phyloP scores from a whole-genome alignment of 2,888 invertebrate genomes.

The Lutraria lutraria region DNA sequence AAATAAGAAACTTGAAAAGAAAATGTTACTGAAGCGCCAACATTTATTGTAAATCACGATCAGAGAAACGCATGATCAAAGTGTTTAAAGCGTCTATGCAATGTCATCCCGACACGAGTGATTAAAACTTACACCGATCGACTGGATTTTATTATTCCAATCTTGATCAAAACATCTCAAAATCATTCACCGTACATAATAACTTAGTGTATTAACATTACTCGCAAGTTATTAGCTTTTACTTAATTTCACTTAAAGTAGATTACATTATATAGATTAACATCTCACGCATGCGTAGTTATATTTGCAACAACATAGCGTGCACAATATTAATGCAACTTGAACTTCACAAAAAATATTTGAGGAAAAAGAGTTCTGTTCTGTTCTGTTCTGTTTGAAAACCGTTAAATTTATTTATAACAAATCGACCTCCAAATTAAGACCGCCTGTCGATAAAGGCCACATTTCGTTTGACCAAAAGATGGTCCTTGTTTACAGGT shows the following conservation, averaged over 20 bases:
- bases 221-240: neutral
- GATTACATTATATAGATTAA: neutral
- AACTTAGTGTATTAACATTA: neutral
- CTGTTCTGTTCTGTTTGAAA: too few species aligned
- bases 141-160: neutral
- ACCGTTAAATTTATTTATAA: too few species aligned
- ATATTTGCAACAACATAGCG: neutral
- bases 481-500: too few species aligned
- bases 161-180: neutral
- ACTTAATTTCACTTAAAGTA: neutral
- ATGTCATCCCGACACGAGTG: neutral
- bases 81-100: neutral
- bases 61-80: neutral
- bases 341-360: neutral
- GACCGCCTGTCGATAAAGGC: too few species aligned
- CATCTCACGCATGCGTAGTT: neutral
- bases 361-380: too few species aligned
- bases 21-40: neutral
- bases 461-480: too few species aligned
- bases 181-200: conserved; percentile 8
- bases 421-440: too few species aligned
- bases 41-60: neutral
- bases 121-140: neutral
- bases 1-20: too few species aligned
- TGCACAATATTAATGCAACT: neutral